Evolutionary conservation across 2,797 vertebrate species (phyloP).

Genomic region (Argya squamiceps): DNA sequence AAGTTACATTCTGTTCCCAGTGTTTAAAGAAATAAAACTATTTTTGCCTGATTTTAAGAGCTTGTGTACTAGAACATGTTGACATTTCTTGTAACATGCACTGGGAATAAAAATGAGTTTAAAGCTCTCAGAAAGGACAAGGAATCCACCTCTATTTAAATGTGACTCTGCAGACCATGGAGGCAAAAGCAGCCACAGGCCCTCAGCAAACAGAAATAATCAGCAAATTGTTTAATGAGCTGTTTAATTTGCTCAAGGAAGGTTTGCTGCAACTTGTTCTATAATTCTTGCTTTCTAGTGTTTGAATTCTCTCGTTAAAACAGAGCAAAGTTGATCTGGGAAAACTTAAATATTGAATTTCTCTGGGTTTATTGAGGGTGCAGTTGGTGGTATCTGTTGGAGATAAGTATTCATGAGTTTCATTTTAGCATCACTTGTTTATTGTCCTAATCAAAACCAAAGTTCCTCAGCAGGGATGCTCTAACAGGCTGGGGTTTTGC

Average conservation of each 20-base stretch:
- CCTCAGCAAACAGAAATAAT: background rate
- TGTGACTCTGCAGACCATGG: background rate
- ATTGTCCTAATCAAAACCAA: background rate
- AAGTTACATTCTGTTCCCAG: background rate
- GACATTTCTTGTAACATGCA: background rate
- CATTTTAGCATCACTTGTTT: background rate
- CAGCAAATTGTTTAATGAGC: background rate
- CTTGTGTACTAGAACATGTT: background rate
- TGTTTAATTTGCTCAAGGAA: background rate
- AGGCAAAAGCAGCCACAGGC: background rate
- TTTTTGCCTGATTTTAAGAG: background rate
- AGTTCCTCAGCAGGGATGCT: background rate
- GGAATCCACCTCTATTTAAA: accelerated
- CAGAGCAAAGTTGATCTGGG: background rate
- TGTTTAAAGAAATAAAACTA: background rate
- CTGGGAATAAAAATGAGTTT: background rate
- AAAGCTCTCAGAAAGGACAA: background rate
- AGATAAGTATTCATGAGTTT: background rate
- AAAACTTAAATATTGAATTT: background rate
- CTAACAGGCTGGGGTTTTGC: background rate
- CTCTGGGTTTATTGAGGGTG: background rate
- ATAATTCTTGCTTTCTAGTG: background rate
- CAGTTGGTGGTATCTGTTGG: background rate
- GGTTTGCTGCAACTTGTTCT: background rate
- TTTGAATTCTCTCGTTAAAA: background rate